phyloP scores from a whole-genome alignment of 2,797 vertebrate genomes.

The Prunella strophiata region DNA sequence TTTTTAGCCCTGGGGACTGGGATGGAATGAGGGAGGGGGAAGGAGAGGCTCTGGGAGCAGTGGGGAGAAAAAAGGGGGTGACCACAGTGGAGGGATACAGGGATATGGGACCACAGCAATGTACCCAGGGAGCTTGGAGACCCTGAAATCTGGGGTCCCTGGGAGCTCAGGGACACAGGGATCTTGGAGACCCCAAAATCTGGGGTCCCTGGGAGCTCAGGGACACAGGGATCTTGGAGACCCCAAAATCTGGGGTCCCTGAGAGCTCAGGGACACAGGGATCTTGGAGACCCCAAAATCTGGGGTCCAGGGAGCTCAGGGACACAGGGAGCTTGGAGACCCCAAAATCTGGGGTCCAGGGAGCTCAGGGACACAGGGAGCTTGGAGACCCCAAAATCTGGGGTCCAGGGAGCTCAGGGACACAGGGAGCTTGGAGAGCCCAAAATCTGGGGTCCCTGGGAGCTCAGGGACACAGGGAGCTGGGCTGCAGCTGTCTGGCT shows the following conservation, averaged over 20 bases:
- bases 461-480: neutral
- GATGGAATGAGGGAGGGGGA: neutral
- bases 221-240: accelerated
- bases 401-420: no score
- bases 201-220: neutral
- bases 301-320: no score
- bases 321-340: no score
- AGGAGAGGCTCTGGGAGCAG: neutral
- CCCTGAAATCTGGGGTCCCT: no score
- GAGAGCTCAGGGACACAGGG: neutral
- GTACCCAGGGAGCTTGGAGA: neutral
- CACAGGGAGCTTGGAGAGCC: accelerated
- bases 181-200: neutral
- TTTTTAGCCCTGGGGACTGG: neutral
- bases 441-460: accelerated
- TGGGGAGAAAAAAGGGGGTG: neutral
- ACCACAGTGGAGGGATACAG: accelerated
- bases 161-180: neutral
- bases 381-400: no score
- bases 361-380: neutral
- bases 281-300: no score
- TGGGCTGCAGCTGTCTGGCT: neutral
- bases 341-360: no score
- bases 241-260: no score
- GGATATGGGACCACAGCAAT: neutral